phyloP scores from a whole-genome alignment of 1,140 invertebrate genomes.

The Anastrepha ludens region DNA sequence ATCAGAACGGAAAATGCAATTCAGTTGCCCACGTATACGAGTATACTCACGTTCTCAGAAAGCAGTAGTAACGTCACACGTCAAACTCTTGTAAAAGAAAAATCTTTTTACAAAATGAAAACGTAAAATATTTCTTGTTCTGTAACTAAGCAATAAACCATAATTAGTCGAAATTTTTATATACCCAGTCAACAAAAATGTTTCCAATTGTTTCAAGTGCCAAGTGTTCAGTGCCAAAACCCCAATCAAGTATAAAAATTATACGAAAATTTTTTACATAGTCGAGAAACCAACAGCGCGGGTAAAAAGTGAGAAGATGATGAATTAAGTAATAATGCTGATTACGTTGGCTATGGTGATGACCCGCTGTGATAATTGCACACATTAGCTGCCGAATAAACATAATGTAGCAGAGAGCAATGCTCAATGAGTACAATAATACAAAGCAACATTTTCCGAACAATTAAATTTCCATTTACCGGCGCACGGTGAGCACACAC shows the following conservation, averaged over 20 bases:
- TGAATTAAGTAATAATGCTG: slow-evolving; percentile 36
- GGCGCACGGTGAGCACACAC: background rate
- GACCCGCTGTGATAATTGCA: slow-evolving; percentile 48
- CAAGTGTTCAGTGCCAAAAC: too few species aligned
- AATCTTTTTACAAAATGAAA: too few species aligned
- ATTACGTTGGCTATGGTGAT: background rate
- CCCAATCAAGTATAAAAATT: too few species aligned
- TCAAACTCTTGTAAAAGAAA: too few species aligned
- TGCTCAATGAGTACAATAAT: slow-evolving; percentile 6
- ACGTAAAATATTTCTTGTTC: too few species aligned
- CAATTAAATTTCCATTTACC: slow-evolving; percentile 52
- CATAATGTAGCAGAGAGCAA: slow-evolving; percentile 30
- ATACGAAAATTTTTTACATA: background rate
- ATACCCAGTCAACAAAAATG: background rate
- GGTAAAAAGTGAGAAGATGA: background rate
- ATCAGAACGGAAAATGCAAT: too few species aligned
- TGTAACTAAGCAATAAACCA: too few species aligned
- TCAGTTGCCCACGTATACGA: too few species aligned
- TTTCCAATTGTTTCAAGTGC: slow-evolving; percentile 26
- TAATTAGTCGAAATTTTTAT: too few species aligned
- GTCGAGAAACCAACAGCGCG: background rate
- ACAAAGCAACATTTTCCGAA: slow-evolving; percentile 43
- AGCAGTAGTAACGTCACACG: too few species aligned
- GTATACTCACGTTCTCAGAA: too few species aligned
- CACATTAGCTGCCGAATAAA: slow-evolving; percentile 36